These are phyloP conservation scores for Psittacus erithacus DNA, from an alignment of 2,113 vertebrate species.

Conservation along the genomic window DNA sequence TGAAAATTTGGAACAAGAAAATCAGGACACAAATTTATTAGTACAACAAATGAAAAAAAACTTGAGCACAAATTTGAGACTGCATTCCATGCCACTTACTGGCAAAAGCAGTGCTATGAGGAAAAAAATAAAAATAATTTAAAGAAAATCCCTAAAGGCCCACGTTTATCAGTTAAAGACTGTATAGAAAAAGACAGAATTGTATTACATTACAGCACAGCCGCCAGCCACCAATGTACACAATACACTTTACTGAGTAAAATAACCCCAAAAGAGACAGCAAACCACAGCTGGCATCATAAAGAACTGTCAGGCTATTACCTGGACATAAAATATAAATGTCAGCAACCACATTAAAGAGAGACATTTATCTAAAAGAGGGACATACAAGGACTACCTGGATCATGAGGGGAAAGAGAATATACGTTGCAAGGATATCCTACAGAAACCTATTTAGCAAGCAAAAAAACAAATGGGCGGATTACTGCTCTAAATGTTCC, in stretches of 20 bases:
- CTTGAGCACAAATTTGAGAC: not conserved
- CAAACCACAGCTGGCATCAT: not conserved
- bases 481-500: not conserved
- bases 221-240: rapidly evolving
- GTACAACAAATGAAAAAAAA: not conserved
- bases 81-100: not conserved
- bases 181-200: not conserved
- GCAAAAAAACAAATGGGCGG: not conserved
- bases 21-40: not conserved
- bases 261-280: not conserved
- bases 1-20: not conserved
- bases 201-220: not conserved
- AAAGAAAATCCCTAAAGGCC: not conserved
- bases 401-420: not conserved
- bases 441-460: not conserved
- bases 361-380: not conserved
- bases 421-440: not conserved
- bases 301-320: not conserved
- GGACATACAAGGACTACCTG: rapidly evolving
- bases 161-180: not conserved
- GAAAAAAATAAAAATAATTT: not conserved
- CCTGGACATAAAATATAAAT: not conserved
- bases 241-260: not conserved
- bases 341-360: not conserved
- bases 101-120: not conserved